Percentiles rank a stretch among this genome's conserved stretches.
phyloP scores from a whole-genome alignment of 2,113 vertebrate species.

The Diadophis punctatus region DNA sequence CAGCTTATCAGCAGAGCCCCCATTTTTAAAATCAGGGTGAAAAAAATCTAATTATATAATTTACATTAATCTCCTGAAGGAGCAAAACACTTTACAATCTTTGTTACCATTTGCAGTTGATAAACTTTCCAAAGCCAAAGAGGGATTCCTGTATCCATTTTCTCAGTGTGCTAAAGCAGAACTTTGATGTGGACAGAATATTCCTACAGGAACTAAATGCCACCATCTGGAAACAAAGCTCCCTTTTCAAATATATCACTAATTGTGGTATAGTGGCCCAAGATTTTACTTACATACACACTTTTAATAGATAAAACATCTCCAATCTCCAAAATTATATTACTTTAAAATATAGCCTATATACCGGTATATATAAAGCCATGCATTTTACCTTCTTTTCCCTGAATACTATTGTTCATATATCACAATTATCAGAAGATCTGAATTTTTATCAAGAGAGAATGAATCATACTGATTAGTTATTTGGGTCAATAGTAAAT shows the following conservation, averaged over 20 bases:
- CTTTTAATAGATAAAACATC: not conserved
- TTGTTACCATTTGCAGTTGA: not conserved
- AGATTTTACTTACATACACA: not conserved
- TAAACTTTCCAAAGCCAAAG: not conserved
- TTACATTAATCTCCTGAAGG: not conserved
- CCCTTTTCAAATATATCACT: not conserved
- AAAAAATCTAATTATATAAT: not conserved
- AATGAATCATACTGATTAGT: not conserved
- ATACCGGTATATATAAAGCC: not conserved
- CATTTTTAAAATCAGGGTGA: not conserved
- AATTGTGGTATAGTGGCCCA: not conserved
- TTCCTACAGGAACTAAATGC: not conserved
- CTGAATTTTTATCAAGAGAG: not conserved
- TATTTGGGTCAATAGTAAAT: not conserved
- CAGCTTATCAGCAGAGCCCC: not conserved
- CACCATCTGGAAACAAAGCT: not conserved
- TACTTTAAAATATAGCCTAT: not conserved
- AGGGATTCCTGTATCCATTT: not conserved
- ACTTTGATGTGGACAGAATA: not conserved
- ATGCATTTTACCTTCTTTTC: not conserved
- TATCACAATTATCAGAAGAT: not conserved
- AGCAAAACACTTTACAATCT: not conserved
- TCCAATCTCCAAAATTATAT: not conserved
- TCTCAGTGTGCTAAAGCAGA: not conserved
- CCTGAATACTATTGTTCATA: not conserved